Evolutionary conservation across 2,113 vertebrate genomes (phyloP).

Genomic region (Pseudorasbora parva): DNA sequence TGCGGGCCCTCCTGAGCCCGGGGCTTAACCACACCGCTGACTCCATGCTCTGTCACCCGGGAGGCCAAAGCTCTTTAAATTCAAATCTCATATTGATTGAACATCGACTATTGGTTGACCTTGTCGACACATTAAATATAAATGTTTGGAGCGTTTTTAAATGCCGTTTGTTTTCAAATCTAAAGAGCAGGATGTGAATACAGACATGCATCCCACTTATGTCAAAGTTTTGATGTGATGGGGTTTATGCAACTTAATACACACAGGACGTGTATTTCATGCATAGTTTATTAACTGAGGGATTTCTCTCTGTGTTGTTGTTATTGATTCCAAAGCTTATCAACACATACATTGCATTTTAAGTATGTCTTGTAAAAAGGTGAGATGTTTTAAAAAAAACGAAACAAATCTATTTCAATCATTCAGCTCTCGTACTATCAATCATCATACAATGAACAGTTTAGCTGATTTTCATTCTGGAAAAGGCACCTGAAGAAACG

Average conservation of each 20-base stretch:
- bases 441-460: not conserved
- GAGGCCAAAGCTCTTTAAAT: slow-evolving; percentile 75
- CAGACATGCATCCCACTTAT: slow-evolving; percentile 51
- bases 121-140: slow-evolving; percentile 74
- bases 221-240: not conserved
- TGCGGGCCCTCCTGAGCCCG: slow-evolving; percentile 69
- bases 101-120: slow-evolving; percentile 78
- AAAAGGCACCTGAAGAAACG: not conserved
- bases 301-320: not conserved
- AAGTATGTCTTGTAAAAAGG: not conserved
- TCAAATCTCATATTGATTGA: slow-evolving; percentile 80
- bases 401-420: not conserved
- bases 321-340: slow-evolving; percentile 20
- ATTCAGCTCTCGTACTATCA: not conserved
- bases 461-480: not conserved
- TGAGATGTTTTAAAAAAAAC: not conserved
- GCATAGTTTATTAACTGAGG: not conserved
- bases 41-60: slow-evolving; percentile 66
- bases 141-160: slow-evolving; percentile 73
- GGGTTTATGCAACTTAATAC: not conserved
- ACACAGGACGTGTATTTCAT: not conserved
- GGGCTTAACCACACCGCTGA: slow-evolving; percentile 71
- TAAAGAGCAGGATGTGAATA: slow-evolving; percentile 66
- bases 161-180: slow-evolving; percentile 68
- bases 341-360: slow-evolving; percentile 5